Evolutionary conservation across 1,140 invertebrate genomes (phyloP), one percentile per base, ranked within the genome.

Genomic region (Lysiphlebus fabarum): DNA sequence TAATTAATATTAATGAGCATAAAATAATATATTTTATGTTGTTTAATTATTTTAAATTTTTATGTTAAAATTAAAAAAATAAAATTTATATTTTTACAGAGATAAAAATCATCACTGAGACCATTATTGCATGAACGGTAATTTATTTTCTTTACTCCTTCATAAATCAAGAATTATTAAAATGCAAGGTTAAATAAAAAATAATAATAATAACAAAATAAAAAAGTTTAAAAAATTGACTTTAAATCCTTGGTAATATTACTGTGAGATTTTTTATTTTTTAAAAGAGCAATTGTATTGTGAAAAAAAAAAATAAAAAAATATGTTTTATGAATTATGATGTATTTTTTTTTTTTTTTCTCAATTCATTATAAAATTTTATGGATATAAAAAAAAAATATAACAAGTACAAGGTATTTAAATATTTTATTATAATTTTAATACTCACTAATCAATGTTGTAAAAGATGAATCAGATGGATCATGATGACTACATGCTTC

Each of bases 361-460:
- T 53, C 11, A 44, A 54, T 17, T 36, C 17, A 62, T 54, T 36
- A 34, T 57, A 4, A 26, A 26, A 26, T 26, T 26, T 26, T 26
- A 26, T 26, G 17, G 47, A 49, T n/a, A n/a, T n/a, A n/a, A n/a
- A n/a, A n/a, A n/a, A n/a, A n/a, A n/a, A n/a, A n/a, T n/a, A n/a
- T n/a, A n/a, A n/a, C n/a, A n/a, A n/a, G n/a, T n/a, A n/a, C n/a
- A n/a, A n/a, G n/a, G n/a, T n/a, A n/a, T n/a, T n/a, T n/a, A n/a
- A n/a, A n/a, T n/a, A n/a, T n/a, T 61, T 33, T 62, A 64, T 51
- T 51, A 34, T 33, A 53, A 45, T 58, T 48, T 6, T 58, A 75
- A 17, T 53, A 86, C 87, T 88, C 80, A 93, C 91, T 90, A 71
- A 93, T 87, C 73, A 94, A 81, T n/a, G 91, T 94, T 61, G 88